Conservation (phyloP, 2,888 invertebrate species). For the Netelia virgata region DNA sequence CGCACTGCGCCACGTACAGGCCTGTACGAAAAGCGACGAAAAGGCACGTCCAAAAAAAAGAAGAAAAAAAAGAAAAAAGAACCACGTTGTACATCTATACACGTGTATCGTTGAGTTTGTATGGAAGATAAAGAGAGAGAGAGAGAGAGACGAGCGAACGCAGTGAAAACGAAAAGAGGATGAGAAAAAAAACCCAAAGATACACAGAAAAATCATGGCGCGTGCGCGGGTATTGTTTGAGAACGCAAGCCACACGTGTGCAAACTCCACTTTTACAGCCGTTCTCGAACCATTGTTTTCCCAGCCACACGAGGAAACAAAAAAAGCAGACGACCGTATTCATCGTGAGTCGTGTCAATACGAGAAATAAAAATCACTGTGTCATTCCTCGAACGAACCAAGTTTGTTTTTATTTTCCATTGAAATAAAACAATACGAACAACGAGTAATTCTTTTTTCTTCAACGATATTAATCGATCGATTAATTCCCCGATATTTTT, state of each 20-base stretch:
- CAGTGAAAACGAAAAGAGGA: constrained; percentile 25
- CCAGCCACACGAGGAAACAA: constrained; percentile 35
- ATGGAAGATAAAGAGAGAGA: background rate
- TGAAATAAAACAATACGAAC: background rate
- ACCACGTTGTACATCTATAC: background rate
- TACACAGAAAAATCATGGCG: constrained; percentile 56
- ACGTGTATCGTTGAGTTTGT: background rate
- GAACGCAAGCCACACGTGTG: constrained; percentile 65
- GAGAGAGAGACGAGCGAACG: constrained; percentile 28
- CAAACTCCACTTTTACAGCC: constrained; percentile 47
- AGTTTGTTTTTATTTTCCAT: background rate
- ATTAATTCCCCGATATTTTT: no score
- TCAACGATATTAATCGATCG: no score
- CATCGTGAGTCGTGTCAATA: constrained; percentile 36
- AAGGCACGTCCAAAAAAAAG: constrained; percentile 66
- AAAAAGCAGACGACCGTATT: background rate
- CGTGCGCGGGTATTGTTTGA: constrained; percentile 65
- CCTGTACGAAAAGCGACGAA: constrained; percentile 63
- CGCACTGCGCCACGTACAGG: constrained; percentile 69
- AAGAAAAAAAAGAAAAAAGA: constrained; percentile 28
- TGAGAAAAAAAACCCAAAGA: constrained; percentile 25
- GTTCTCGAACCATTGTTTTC: constrained; percentile 24
- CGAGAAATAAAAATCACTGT: constrained; percentile 20
- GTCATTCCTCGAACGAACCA: background rate
- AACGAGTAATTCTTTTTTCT: background rate